Conservation (phyloP, 2,888 invertebrate species). For the Allolobophora icterica region DNA sequence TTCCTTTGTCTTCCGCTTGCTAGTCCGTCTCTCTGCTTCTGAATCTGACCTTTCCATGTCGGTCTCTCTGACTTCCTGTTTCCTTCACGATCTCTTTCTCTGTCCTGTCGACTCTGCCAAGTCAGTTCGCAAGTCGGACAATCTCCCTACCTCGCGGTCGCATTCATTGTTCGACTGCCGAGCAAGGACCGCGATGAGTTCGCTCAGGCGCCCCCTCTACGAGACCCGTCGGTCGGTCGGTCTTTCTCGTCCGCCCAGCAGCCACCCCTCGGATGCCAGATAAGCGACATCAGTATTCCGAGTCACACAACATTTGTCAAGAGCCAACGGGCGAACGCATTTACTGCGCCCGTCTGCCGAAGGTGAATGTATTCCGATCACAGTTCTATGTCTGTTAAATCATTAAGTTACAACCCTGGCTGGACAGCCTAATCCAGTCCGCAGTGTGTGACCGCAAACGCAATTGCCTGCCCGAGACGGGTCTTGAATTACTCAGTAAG, state of each 20-base stretch:
- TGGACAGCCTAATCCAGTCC: slow-evolving; percentile 31
- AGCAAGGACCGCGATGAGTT: not conserved
- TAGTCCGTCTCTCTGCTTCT: too few species aligned
- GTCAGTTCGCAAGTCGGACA: not conserved
- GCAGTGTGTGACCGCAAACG: slow-evolving; percentile 14
- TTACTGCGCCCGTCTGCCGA: not conserved
- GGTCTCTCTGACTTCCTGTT: not conserved
- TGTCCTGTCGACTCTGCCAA: not conserved
- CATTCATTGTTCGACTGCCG: not conserved
- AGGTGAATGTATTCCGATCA: slow-evolving; percentile 31
- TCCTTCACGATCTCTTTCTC: not conserved
- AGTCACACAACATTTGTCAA: slow-evolving; percentile 27
- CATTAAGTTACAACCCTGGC: slow-evolving; percentile 33
- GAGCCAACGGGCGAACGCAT: slow-evolving; percentile 2
- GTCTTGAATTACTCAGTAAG: not conserved
- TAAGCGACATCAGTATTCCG: slow-evolving; percentile 32
- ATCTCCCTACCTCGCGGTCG: not conserved
- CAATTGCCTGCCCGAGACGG: not conserved
- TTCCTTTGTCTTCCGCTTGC: too few species aligned
- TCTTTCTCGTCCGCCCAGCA: not conserved
- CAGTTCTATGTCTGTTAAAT: slow-evolving; percentile 33
- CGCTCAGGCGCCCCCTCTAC: not conserved
- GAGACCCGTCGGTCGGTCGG: not conserved
- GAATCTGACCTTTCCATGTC: too few species aligned
- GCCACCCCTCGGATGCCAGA: not conserved